phyloP scores from a whole-genome alignment of 2,888 invertebrate genomes.

The Melanophora roralis region DNA sequence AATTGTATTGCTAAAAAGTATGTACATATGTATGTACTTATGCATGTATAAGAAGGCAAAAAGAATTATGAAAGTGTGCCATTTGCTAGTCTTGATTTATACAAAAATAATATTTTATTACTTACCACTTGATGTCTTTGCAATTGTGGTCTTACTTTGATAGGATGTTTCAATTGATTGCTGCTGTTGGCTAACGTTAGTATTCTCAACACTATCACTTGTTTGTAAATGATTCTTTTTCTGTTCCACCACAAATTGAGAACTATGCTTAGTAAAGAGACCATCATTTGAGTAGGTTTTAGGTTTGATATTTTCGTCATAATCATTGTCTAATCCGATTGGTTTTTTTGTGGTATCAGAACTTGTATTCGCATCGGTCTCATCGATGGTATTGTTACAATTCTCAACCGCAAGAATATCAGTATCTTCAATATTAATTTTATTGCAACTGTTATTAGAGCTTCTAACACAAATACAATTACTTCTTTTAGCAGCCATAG shows the following conservation, averaged over 20 bases:
- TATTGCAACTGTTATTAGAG: conserved; percentile 5
- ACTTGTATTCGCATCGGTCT: conserved; percentile 1
- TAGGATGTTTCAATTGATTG: conserved; percentile 67
- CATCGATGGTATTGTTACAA: conserved; percentile 16
- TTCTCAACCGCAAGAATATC: conserved; percentile 47
- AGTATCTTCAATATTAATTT: conserved; percentile 47
- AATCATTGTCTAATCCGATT: conserved; percentile 2
- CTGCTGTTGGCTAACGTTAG: conserved; percentile 38
- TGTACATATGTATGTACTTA: background rate
- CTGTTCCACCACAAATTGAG: conserved; percentile 34
- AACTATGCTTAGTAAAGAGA: conserved; percentile 15
- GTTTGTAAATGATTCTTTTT: conserved; percentile 26
- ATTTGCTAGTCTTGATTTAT: background rate
- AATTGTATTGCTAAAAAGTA: background rate
- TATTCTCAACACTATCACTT: conserved; percentile 55
- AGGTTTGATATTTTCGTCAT: conserved; percentile 5
- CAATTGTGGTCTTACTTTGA: conserved; percentile 74
- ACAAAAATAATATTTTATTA: background rate
- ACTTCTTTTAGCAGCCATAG: too few relatives aligned
- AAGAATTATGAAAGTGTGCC: background rate
- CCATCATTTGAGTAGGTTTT: conserved; percentile 12
- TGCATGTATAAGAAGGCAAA: background rate
- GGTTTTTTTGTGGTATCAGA: background rate
- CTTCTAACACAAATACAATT: conserved; percentile 7
- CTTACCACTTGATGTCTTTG: conserved; percentile 72